Evolutionary conservation across 2,888 invertebrate genomes (phyloP).

Genomic region (Parnassius apollo): DNA sequence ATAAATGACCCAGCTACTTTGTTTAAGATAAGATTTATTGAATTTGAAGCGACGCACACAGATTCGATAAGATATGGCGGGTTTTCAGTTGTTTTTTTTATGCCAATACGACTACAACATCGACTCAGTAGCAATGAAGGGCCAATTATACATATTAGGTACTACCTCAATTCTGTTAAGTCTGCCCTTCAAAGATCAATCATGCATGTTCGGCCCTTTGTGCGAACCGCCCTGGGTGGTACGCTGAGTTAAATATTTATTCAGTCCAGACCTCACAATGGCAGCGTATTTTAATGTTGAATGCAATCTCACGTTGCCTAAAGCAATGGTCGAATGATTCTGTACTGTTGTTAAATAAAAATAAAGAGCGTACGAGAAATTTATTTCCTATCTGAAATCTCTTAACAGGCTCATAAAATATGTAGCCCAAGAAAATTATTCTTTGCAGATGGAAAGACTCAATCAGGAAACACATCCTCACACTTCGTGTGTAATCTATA

Average conservation of each 20-base stretch:
- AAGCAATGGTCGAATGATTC: slow-evolving; percentile 33
- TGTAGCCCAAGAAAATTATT: neutral
- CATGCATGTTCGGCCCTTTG: slow-evolving; percentile 56
- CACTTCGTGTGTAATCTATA: neutral
- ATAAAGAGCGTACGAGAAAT: neutral
- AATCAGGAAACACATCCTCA: neutral
- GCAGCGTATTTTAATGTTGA: slow-evolving; percentile 73
- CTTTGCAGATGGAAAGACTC: neutral
- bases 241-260: slow-evolving; percentile 75
- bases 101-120: neutral
- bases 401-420: slow-evolving; percentile 1
- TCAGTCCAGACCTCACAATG: slow-evolving; percentile 62
- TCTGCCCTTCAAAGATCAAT: slow-evolving; percentile 73
- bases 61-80: slow-evolving; percentile 5
- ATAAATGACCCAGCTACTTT: neutral
- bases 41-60: neutral
- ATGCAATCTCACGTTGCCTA: slow-evolving; percentile 38
- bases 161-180: slow-evolving; percentile 42
- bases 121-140: slow-evolving; percentile 21
- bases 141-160: slow-evolving; percentile 26
- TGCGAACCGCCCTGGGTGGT: slow-evolving; percentile 70
- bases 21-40: slow-evolving; percentile 1
- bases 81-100: slow-evolving; percentile 10
- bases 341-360: slow-evolving; percentile 1
- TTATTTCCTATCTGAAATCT: slow-evolving; percentile 6